These are phyloP conservation scores for Varanus komodoensis DNA, from an alignment of 2,113 vertebrate genomes.

Conservation along the genomic window DNA sequence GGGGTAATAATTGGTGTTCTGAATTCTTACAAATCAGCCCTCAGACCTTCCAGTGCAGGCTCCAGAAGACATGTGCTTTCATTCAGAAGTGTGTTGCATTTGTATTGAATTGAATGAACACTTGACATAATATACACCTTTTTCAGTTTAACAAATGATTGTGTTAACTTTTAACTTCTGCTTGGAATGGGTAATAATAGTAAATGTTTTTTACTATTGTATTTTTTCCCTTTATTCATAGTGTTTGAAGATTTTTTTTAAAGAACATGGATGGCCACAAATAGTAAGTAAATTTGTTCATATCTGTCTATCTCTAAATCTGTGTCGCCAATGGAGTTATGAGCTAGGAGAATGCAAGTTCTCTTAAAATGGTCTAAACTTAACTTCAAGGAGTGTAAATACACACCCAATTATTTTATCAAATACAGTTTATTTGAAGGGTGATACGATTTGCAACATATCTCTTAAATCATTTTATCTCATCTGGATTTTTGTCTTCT, in stretches of 20 bases:
- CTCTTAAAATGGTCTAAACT: background rate
- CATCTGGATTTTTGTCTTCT: conserved; percentile 53
- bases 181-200: background rate
- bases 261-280: conserved; percentile 82
- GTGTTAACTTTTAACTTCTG: background rate
- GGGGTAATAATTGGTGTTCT: background rate
- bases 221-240: conserved; percentile 60
- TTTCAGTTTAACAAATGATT: background rate
- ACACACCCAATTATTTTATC: background rate
- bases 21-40: background rate
- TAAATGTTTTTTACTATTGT: background rate
- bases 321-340: background rate
- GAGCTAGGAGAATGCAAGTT: background rate
- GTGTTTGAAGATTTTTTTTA: conserved; percentile 60
- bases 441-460: background rate
- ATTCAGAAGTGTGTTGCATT: background rate
- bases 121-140: background rate
- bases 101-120: background rate
- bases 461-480: conserved; percentile 14
- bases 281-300: conserved; percentile 74
- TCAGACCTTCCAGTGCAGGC: background rate
- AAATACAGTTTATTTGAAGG: background rate
- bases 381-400: background rate
- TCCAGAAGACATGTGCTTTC: background rate
- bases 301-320: background rate